Conservation (phyloP, 35 echinoderm and acorn worm genomes). For the Heliocidaris tuberculata region DNA sequence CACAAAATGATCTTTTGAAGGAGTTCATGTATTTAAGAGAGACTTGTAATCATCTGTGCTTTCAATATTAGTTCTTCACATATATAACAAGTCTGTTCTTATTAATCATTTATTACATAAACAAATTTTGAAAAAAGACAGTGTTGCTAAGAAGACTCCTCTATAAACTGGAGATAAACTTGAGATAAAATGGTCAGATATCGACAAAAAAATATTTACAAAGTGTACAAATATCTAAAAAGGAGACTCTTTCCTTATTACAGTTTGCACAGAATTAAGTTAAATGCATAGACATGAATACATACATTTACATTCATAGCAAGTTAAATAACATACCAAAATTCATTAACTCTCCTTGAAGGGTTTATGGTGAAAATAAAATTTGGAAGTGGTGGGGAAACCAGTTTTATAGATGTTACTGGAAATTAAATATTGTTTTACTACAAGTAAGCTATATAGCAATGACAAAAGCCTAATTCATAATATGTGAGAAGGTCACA, state of each 20-base stretch:
- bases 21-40: neutral
- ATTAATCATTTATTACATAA: neutral
- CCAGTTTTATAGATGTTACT: neutral
- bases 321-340: neutral
- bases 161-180: neutral
- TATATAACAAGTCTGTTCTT: neutral
- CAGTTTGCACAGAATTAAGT: neutral
- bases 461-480: neutral
- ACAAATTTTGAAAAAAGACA: neutral
- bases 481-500: neutral
- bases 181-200: neutral
- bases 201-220: neutral
- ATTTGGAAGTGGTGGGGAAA: neutral
- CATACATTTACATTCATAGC: neutral
- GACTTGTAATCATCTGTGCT: neutral
- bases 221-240: neutral
- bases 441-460: neutral
- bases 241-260: neutral
- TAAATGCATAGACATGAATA: conserved; percentile 12
- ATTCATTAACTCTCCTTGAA: neutral
- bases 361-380: neutral
- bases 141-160: neutral
- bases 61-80: neutral
- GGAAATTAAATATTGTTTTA: neutral
- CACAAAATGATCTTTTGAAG: neutral